Base-by-base conservation (phyloP, 2,888 invertebrate genomes). In the Diplolepis rosae region DNA sequence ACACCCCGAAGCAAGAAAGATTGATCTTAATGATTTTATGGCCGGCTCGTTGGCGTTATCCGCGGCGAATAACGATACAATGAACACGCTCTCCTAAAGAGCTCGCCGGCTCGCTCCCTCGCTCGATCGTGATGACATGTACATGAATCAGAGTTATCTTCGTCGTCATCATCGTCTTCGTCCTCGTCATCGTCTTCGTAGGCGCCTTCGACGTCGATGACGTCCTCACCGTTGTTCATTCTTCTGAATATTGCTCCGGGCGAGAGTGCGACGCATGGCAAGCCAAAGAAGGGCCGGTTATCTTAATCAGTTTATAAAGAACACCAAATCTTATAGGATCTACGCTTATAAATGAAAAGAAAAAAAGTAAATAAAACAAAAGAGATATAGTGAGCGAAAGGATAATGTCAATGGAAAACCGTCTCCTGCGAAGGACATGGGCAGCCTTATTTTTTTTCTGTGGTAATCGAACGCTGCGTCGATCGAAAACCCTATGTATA, bases 1-100 rank as follows among this genome's bases (percentile, higher is more conserved):
- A 91, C 96, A 96, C 91, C 95, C 95, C 90, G 95, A 95, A 91
- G 94, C 95, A 90, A 93, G 95, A 92, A 95, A 95, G 91, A 95
- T 95, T 91, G 95, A 95, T 84, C 84, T 88, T 79, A 88, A 88
- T 89, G 92, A 93, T 90, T 90, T 92, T 80, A 91, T 92, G 90
- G 91, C 92, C 80, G 90, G 91, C 84, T 90, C 91, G 77, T 90
- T 91, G 83, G 90, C 90, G 81, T 87, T 91, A 77, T 90, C 90
- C 86, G 90, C 90, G 86, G 82, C 90, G 85, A 84, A 80, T 83
- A 88, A 87, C 83, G 88, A 88, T 82, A 86, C 87, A 79, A 87
- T 89, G 89, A 88, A 91, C 87, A 90, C 90, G 89, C 90, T 91
- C 88, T 90, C 92, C 86, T 91, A 92, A 91, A 90, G 80, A 76